phyloP scores from a whole-genome alignment of 2,113 vertebrate species.

The Strigops habroptila region DNA sequence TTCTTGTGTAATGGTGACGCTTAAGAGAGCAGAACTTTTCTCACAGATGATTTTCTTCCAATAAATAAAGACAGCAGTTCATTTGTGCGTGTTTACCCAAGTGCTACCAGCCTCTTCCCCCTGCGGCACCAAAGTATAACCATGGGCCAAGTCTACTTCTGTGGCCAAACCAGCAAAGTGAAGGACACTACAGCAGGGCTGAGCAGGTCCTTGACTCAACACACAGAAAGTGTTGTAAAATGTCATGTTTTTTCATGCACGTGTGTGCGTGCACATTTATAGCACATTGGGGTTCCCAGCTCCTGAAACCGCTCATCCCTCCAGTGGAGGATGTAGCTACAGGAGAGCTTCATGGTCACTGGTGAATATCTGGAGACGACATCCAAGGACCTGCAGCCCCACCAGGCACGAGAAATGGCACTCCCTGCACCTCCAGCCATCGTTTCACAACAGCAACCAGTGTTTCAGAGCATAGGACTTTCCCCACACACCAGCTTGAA shows the following conservation, averaged over 20 bases:
- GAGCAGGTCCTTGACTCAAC: background rate
- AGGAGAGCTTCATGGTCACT: background rate
- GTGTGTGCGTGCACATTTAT: accelerated
- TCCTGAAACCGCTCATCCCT: background rate
- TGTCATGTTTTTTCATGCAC: background rate
- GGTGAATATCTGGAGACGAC: background rate
- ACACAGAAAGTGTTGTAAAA: background rate
- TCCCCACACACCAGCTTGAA: background rate
- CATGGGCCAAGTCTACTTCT: background rate
- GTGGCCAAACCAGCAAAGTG: background rate
- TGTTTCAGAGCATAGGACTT: background rate
- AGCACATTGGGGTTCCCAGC: too few relatives aligned
- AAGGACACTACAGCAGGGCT: background rate
- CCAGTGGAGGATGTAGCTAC: background rate
- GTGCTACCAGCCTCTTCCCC: background rate
- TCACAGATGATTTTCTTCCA: constrained; percentile 36
- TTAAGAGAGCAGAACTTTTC: constrained; percentile 37
- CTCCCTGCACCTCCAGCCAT: background rate
- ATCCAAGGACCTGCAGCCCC: background rate
- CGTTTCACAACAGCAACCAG: background rate
- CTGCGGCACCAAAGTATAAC: background rate
- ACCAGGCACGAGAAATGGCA: background rate
- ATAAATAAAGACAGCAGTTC: constrained; percentile 31
- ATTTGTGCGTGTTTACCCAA: background rate
- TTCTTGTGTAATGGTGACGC: constrained; percentile 13